A percentile compares a stretch with the other conserved stretches of the same genome.
phyloP scores from a whole-genome alignment of 2,797 vertebrate species.

The Sebastes taczanowskii region DNA sequence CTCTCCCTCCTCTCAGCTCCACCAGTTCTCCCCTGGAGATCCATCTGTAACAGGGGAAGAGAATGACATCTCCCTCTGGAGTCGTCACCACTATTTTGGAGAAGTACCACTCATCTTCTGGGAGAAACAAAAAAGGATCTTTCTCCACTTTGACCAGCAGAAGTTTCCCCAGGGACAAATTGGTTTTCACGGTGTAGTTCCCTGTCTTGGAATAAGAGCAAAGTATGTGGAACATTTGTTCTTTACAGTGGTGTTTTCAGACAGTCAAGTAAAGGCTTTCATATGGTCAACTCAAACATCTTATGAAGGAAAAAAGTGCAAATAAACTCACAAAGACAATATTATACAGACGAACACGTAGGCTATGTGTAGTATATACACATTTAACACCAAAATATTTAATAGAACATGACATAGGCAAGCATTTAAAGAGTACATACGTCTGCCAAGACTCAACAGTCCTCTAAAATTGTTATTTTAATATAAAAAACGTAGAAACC shows the following conservation, averaged over 20 bases:
- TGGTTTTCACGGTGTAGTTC: neutral
- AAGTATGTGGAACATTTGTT: neutral
- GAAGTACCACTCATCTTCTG: conserved; percentile 75
- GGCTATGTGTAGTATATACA: neutral
- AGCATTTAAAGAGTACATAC: too few species aligned
- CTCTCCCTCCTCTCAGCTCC: conserved; percentile 76
- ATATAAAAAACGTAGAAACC: too few species aligned
- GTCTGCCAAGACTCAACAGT: too few species aligned
- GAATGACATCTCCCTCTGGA: conserved; percentile 54
- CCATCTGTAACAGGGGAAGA: conserved; percentile 78
- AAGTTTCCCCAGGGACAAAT: conserved; percentile 53
- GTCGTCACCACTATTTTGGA: conserved; percentile 68
- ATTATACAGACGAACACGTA: neutral
- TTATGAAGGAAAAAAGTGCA: too few species aligned
- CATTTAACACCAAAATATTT: too few species aligned
- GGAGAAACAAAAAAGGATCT: conserved; percentile 19
- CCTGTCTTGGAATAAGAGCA: conserved; percentile 30
- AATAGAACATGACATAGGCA: too few species aligned
- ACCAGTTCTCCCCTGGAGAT: conserved; percentile 62
- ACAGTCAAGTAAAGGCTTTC: neutral
- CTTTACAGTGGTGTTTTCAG: neutral
- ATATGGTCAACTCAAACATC: too few species aligned
- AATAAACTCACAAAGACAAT: too few species aligned
- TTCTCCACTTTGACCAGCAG: conserved; percentile 73
- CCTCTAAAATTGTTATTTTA: too few species aligned